phyloP scores from a whole-genome alignment of 2,888 invertebrate species.

The Chloroclystis v-ata region DNA sequence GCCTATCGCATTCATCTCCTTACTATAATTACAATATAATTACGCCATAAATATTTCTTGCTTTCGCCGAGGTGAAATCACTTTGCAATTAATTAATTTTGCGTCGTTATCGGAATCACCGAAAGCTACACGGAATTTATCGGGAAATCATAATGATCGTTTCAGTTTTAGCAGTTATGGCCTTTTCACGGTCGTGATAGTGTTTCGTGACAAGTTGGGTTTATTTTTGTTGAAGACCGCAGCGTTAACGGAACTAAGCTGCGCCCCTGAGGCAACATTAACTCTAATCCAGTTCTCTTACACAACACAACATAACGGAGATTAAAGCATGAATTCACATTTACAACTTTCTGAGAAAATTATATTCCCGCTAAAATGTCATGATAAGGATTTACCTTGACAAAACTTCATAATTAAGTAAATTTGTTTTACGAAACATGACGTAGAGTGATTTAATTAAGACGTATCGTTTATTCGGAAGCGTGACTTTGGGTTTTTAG shows the following conservation, averaged over 20 bases:
- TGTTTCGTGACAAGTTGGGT: constrained; percentile 40
- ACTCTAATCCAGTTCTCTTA: constrained; percentile 46
- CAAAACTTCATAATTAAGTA: constrained; percentile 55
- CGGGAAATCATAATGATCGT: constrained; percentile 26
- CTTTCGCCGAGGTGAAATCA: constrained; percentile 37
- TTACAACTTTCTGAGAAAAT: constrained; percentile 30
- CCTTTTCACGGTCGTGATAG: constrained; percentile 33
- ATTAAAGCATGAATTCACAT: constrained; percentile 42
- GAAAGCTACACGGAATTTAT: constrained; percentile 24
- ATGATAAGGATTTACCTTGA: constrained; percentile 44
- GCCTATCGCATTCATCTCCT: constrained; percentile 49
- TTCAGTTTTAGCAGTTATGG: constrained; percentile 25
- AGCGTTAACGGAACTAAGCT: constrained; percentile 28
- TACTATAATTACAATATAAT: constrained; percentile 63
- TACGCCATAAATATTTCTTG: constrained; percentile 55
- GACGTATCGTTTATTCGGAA: constrained; percentile 64
- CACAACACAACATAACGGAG: constrained; percentile 33
- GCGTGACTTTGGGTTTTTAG: constrained; percentile 50
- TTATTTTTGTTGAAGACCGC: constrained; percentile 38
- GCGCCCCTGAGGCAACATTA: constrained; percentile 42
- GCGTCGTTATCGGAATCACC: constrained; percentile 24
- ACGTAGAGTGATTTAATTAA: constrained; percentile 61
- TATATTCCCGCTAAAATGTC: background rate
- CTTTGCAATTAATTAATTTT: constrained; percentile 41
- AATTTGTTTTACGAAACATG: constrained; percentile 54